Evolutionary conservation across 2,113 vertebrate species (phyloP), one percentile per base, ranked within the genome.

Genomic region (Misgurnus anguillicaudatus): DNA sequence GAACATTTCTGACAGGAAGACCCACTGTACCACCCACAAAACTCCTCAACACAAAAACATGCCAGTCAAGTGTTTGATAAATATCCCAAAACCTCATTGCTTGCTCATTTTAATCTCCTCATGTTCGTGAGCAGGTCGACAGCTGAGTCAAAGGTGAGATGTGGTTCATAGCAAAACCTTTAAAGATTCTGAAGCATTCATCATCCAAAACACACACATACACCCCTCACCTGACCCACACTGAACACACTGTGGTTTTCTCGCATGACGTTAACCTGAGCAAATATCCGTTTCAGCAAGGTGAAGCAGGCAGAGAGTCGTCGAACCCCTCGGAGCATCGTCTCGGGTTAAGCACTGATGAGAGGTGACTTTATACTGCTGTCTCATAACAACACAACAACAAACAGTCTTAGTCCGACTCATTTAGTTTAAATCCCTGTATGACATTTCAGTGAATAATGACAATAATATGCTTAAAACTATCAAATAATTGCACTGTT

Each of bases 141-240:
- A 5, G 14, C 2, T 6, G 1, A 72, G 69, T 10, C 53, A 19
- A 72, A 72, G 69, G 53, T 72, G 69, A 72, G 51, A 36, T 14
- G 14, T 9, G 48, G 6, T 39, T 73, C 36, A 58, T 19, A 63
- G 21, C 61, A 17, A 17, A 16, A 17, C 78, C 21, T 55, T 62
- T 17, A 83, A 91, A 93, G 90, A 93, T 88, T 88, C 90, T 88
- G 86, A 82, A 90, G 85, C 39, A 45, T 53, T 42, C 61, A 51
- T 62, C 58, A 7, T 19, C 24, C 21, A 53, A n/a, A 64, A 36
- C 70, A 63, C 76, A 36, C 60, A 69, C 60, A 14, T 39, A 9
- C 9, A 19, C 31, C 48, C 61, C 62, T 51, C 58, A 31, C 66
- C 42, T 67, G 48, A 90, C 92, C 89, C 89, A 88, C 90, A 36